phyloP scores from a whole-genome alignment of 2,113 vertebrate genomes.

The Chaetodon trifascialis region DNA sequence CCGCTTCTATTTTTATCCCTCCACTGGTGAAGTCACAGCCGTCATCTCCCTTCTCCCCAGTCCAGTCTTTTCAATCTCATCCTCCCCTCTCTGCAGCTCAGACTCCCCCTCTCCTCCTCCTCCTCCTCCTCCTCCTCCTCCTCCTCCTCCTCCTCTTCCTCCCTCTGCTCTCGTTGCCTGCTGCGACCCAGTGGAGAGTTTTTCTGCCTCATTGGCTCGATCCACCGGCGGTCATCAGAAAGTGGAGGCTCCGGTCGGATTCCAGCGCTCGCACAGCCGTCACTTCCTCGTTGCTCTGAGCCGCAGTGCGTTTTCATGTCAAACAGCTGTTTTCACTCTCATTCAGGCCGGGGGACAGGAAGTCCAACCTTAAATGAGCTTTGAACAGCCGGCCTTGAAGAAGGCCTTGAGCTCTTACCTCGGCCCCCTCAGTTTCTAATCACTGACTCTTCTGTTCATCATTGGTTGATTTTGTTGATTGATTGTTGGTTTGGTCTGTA shows the following conservation, averaged over 20 bases:
- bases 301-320: neutral
- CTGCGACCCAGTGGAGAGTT: conserved; percentile 42
- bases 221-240: conserved; percentile 33
- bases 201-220: conserved; percentile 55
- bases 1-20: conserved; percentile 65
- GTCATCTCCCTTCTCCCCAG: neutral
- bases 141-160: neutral
- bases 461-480: too few relatives aligned
- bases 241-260: neutral
- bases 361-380: neutral
- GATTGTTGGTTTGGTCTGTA: too few relatives aligned
- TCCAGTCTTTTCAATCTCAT: conserved; percentile 31
- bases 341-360: neutral
- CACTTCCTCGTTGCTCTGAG: neutral
- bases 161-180: conserved; percentile 18
- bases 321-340: neutral
- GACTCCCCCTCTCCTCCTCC: neutral
- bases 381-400: neutral
- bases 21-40: conserved; percentile 51
- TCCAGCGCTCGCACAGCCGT: neutral
- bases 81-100: neutral
- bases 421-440: too few relatives aligned
- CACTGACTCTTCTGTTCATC: too few relatives aligned
- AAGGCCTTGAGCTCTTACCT: neutral
- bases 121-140: neutral